A percentile compares a stretch with the other conserved stretches of the same genome.
Conservation (phyloP, 2,888 invertebrate species). For the Eupithecia exiguata region DNA sequence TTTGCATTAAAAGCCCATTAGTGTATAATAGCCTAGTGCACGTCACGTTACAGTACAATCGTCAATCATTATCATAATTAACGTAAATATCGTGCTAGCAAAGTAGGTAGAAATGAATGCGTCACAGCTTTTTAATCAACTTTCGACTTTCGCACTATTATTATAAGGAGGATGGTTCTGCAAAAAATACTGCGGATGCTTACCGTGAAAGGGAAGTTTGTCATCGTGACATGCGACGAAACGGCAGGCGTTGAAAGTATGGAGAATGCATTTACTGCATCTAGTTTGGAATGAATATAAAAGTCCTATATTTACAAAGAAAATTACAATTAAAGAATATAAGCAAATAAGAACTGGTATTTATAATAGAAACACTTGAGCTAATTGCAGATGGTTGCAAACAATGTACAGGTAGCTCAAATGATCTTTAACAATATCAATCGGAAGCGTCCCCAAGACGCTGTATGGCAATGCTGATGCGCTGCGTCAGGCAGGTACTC, state of each 20-base stretch:
- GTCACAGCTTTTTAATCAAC: slow-evolving; percentile 45
- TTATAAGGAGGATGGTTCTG: slow-evolving; percentile 26
- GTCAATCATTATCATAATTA: slow-evolving; percentile 53
- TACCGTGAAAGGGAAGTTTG: slow-evolving; percentile 59
- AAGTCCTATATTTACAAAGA: too few relatives aligned
- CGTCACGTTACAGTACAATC: slow-evolving; percentile 36
- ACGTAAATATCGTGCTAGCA: slow-evolving; percentile 48
- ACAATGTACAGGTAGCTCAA: too few relatives aligned
- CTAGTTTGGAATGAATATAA: not conserved
- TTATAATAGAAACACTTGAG: too few relatives aligned
- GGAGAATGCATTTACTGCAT: not conserved
- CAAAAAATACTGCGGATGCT: slow-evolving; percentile 45
- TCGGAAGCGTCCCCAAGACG: too few relatives aligned
- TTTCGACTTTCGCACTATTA: slow-evolving; percentile 58
- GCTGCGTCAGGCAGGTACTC: too few relatives aligned
- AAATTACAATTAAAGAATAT: too few relatives aligned
- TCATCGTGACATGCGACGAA: slow-evolving; percentile 47
- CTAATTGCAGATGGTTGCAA: too few relatives aligned
- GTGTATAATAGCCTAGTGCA: slow-evolving; percentile 4
- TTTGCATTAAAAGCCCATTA: slow-evolving; percentile 9
- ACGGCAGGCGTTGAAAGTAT: slow-evolving; percentile 29
- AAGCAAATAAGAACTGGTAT: too few relatives aligned
- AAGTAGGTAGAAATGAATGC: slow-evolving; percentile 42
- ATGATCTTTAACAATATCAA: too few relatives aligned
- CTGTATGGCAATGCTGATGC: too few relatives aligned